A percentile compares a stretch with the other conserved stretches of the same genome.
phyloP scores from a whole-genome alignment of 2,888 invertebrate species.

The Chloroclysta siterata region DNA sequence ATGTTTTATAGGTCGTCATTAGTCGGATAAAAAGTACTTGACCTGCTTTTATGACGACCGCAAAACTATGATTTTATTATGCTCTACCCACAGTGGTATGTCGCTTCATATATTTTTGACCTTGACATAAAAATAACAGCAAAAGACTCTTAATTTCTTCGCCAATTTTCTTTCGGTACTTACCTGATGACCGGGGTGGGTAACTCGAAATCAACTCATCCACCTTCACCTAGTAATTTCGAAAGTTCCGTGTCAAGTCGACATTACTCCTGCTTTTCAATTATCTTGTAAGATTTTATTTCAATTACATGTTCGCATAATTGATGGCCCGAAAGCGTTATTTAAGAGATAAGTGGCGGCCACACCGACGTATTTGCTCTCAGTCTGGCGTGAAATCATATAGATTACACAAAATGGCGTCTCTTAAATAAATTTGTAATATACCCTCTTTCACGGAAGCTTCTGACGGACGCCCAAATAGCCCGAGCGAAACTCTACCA shows the following conservation, averaged over 20 bases:
- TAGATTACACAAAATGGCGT: slow-evolving; percentile 50
- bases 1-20: neutral
- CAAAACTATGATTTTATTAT: neutral
- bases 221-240: slow-evolving; percentile 56
- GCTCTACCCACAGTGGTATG: neutral
- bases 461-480: slow-evolving; percentile 19
- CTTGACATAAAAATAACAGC: slow-evolving; percentile 1
- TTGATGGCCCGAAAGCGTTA: slow-evolving; percentile 54
- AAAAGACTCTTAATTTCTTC: neutral
- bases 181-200: slow-evolving; percentile 26
- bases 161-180: slow-evolving; percentile 8
- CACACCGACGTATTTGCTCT: slow-evolving; percentile 47
- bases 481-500: slow-evolving; percentile 5
- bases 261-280: slow-evolving; percentile 54
- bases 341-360: slow-evolving; percentile 45
- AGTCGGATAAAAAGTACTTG: slow-evolving; percentile 2
- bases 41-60: slow-evolving; percentile 4
- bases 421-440: slow-evolving; percentile 49
- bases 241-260: slow-evolving; percentile 49
- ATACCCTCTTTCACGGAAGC: slow-evolving; percentile 49
- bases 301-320: slow-evolving; percentile 62
- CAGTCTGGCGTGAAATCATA: slow-evolving; percentile 51
- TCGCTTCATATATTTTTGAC: neutral
- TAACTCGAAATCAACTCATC: slow-evolving; percentile 39
- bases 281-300: slow-evolving; percentile 59